These are phyloP conservation scores for Pipistrellus nathusii DNA, from an alignment of 2,797 vertebrate genomes.

Conservation along the genomic window DNA sequence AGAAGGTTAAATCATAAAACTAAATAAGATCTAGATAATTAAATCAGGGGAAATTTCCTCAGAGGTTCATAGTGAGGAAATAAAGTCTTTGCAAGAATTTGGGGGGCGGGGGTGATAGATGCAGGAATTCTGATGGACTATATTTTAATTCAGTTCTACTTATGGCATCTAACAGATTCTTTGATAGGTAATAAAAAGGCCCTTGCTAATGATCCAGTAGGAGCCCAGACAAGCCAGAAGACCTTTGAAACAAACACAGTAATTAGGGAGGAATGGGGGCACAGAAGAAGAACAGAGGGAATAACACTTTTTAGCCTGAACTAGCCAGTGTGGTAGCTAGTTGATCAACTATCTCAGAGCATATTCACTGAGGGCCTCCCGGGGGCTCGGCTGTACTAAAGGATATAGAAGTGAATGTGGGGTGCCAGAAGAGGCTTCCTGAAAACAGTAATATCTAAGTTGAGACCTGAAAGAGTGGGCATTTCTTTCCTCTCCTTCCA, in stretches of 20 bases:
- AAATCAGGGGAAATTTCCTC: not conserved
- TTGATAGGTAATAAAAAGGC: not conserved
- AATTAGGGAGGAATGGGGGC: not conserved
- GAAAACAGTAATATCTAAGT: not conserved
- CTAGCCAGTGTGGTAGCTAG: not conserved
- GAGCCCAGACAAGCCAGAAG: not conserved
- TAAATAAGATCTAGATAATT: not conserved
- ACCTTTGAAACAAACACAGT: not conserved
- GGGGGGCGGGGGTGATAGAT: not conserved
- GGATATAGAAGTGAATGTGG: not conserved
- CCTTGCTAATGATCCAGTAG: not conserved
- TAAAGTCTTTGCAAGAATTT: conserved; percentile 2
- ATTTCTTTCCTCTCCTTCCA: not conserved
- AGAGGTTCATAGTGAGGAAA: conserved; percentile 28
- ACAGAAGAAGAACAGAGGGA: not conserved
- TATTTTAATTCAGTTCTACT: conserved; percentile 3
- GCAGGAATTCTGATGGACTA: not conserved
- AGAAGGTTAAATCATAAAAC: conserved; percentile 23
- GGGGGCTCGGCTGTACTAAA: not conserved
- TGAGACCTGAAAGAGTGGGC: not conserved
- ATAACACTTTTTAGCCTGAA: not conserved
- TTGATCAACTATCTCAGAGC: not conserved
- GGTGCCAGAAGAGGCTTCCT: not conserved
- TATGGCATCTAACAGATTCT: not conserved
- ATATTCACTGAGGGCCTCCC: not conserved